Percentiles rank a stretch among this genome's conserved stretches.
These are phyloP conservation scores for Syngnathus floridae DNA, from an alignment of 2,113 vertebrate genomes.

Conservation along the genomic window DNA sequence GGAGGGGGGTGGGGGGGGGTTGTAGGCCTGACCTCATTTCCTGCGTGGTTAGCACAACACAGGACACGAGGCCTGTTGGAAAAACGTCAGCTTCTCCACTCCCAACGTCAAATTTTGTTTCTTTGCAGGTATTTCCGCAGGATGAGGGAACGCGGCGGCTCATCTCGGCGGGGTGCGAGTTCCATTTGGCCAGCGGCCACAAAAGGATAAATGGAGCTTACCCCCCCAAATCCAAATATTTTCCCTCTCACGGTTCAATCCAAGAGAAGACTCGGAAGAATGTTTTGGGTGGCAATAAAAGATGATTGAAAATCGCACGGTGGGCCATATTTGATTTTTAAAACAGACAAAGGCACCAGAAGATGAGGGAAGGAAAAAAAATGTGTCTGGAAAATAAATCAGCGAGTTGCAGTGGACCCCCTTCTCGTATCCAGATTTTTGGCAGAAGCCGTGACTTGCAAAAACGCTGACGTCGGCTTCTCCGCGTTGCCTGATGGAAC, in stretches of 20 bases:
- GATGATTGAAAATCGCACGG: too few relatives aligned
- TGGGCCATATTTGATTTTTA: too few relatives aligned
- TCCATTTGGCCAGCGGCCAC: constrained; percentile 54
- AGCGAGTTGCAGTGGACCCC: too few relatives aligned
- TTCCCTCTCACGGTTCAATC: background rate
- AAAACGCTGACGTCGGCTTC: background rate
- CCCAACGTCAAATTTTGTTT: background rate
- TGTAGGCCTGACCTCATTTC: constrained; percentile 46
- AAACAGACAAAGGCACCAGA: too few relatives aligned
- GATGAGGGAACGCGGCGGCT: constrained; percentile 27
- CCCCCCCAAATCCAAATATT: constrained; percentile 22
- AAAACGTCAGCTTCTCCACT: constrained; percentile 1
- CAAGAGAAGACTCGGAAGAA: background rate
- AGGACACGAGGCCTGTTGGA: constrained; percentile 15
- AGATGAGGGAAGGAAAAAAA: too few relatives aligned
- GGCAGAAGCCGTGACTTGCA: too few relatives aligned
- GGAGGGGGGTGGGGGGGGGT: background rate
- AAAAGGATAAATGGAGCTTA: constrained; percentile 21
- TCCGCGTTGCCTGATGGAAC: background rate
- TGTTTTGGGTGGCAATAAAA: too few relatives aligned
- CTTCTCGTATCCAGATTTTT: too few relatives aligned
- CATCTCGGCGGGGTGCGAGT: constrained; percentile 24
- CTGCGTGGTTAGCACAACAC: constrained; percentile 37
- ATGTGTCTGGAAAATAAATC: too few relatives aligned
- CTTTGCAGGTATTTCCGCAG: constrained; percentile 42